These are phyloP conservation scores for Bombyx mori DNA, from an alignment of 1,140 invertebrate species.

Conservation along the genomic window DNA sequence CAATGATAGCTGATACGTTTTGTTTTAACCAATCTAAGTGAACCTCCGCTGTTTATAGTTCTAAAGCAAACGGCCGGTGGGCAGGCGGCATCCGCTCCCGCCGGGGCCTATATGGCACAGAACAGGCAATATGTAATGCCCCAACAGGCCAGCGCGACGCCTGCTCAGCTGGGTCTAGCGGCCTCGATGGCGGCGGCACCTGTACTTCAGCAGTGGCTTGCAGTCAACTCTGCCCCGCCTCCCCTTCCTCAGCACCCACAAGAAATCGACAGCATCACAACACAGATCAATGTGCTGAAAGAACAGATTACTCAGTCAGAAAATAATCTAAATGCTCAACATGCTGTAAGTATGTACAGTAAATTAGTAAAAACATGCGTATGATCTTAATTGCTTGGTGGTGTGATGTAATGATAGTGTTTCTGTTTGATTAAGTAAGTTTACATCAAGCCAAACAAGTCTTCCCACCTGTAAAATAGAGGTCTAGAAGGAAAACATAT, in stretches of 20 bases:
- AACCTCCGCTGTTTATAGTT: slow-evolving; percentile 71
- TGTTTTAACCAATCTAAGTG: slow-evolving; percentile 64
- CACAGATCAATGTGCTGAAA: slow-evolving; percentile 85
- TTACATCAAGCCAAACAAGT: no score
- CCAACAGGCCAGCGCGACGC: slow-evolving; percentile 63
- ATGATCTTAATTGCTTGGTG: no score
- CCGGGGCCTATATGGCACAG: slow-evolving; percentile 68
- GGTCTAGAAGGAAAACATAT: no score
- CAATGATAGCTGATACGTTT: slow-evolving; percentile 47
- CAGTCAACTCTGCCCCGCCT: slow-evolving; percentile 46
- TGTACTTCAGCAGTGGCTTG: slow-evolving; percentile 63
- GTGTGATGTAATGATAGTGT: no score
- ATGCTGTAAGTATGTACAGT: slow-evolving; percentile 75
- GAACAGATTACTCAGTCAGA: slow-evolving; percentile 96
- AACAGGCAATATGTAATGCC: slow-evolving; percentile 71
- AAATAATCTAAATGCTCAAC: slow-evolving; percentile 93
- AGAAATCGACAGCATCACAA: slow-evolving; percentile 70
- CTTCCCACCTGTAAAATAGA: no score
- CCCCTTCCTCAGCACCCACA: slow-evolving; percentile 35
- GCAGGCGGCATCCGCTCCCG: slow-evolving; percentile 58
- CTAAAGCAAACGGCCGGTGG: slow-evolving; percentile 70
- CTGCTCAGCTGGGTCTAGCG: slow-evolving; percentile 50
- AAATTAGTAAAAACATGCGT: background rate
- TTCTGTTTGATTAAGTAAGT: no score
- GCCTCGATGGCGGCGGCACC: slow-evolving; percentile 52